Percentiles rank a stretch among this genome's conserved stretches.
These are phyloP conservation scores for Triplophysa yarkandensis DNA, from an alignment of 2,797 vertebrate species.

Conservation along the genomic window DNA sequence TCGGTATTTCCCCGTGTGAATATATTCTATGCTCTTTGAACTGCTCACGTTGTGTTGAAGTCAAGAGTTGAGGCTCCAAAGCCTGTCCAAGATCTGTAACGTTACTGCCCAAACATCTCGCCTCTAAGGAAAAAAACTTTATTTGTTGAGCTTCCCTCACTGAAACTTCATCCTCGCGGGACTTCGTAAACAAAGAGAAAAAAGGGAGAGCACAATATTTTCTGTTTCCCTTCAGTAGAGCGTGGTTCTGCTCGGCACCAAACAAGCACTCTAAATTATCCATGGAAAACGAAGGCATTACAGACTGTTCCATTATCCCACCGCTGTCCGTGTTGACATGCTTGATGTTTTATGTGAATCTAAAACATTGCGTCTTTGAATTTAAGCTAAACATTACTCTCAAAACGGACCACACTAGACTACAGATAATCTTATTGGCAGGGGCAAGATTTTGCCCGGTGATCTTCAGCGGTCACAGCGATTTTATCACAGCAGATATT, in stretches of 20 bases:
- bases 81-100: slow-evolving; percentile 31
- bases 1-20: background rate
- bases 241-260: slow-evolving; percentile 64
- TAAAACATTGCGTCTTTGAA: slow-evolving; percentile 10
- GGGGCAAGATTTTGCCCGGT: slow-evolving; percentile 27
- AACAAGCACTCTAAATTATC: slow-evolving; percentile 71
- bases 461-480: slow-evolving; percentile 33
- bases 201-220: slow-evolving; percentile 39
- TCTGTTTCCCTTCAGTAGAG: slow-evolving; percentile 68
- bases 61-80: slow-evolving; percentile 37
- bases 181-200: slow-evolving; percentile 72
- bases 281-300: slow-evolving; percentile 37
- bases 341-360: slow-evolving; percentile 18
- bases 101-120: slow-evolving; percentile 69
- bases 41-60: background rate
- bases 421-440: slow-evolving; percentile 28
- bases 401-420: background rate
- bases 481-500: slow-evolving; percentile 37
- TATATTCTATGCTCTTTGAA: slow-evolving; percentile 9
- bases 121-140: slow-evolving; percentile 67
- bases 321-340: slow-evolving; percentile 31
- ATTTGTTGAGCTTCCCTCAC: slow-evolving; percentile 68
- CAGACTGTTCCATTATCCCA: slow-evolving; percentile 39
- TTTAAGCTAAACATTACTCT: background rate
- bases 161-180: slow-evolving; percentile 70